phyloP scores from a whole-genome alignment of 2,113 vertebrate species.

The Neodontobutis hainanensis region DNA sequence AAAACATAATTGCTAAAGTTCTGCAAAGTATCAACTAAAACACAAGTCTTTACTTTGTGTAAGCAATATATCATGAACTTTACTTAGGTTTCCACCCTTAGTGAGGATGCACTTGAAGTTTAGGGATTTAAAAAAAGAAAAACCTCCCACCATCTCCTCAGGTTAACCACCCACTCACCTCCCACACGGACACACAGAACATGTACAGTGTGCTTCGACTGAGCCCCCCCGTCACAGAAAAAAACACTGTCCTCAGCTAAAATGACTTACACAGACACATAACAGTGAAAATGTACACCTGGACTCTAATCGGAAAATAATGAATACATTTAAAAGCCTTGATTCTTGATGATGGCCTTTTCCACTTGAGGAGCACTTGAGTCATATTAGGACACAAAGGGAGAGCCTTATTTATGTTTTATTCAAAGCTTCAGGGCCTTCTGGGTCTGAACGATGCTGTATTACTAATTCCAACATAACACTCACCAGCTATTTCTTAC shows the following conservation, averaged over 20 bases:
- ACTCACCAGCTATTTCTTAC: conserved; percentile 7
- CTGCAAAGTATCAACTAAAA: no score
- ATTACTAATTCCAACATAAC: not conserved
- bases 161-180: conserved; percentile 11
- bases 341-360: conserved; percentile 39
- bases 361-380: conserved; percentile 31
- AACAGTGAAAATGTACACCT: not conserved
- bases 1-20: no score
- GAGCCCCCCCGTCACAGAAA: conserved; percentile 2
- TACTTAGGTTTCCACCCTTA: not conserved
- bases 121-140: not conserved
- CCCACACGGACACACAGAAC: not conserved
- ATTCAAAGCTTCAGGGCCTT: conserved; percentile 11
- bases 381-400: conserved; percentile 21
- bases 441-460: not conserved
- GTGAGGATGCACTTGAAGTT: not conserved
- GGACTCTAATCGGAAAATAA: conserved; percentile 5
- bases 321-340: conserved; percentile 1
- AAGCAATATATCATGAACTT: no score
- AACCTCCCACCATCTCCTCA: conserved; percentile 11
- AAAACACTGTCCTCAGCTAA: conserved; percentile 25
- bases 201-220: not conserved
- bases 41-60: no score
- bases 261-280: conserved; percentile 10
- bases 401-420: conserved; percentile 22